Evolutionary conservation across 2,113 vertebrate species (phyloP).

Genomic region (Salvelinus sp.): DNA sequence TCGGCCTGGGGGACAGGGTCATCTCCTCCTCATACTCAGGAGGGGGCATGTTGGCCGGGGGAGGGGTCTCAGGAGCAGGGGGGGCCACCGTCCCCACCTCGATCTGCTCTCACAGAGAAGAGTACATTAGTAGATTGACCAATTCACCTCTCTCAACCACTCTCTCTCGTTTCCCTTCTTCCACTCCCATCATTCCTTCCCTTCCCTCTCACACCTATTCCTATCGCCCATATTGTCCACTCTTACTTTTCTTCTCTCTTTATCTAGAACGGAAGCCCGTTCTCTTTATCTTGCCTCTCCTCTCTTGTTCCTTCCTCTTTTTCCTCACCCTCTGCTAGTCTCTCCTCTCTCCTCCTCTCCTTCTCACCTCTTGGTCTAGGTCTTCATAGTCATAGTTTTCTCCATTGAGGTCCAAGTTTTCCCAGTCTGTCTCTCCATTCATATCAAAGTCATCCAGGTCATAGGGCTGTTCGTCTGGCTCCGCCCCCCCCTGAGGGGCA

Average conservation of each 20-base stretch:
- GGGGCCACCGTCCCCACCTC: constrained; percentile 67
- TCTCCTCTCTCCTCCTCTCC: rapidly evolving
- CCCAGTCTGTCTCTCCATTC: constrained; percentile 60
- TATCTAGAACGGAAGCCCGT: background rate
- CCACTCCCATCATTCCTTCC: background rate
- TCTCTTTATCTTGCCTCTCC: background rate
- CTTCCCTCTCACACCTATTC: background rate
- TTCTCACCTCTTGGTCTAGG: constrained; percentile 63
- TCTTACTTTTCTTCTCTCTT: background rate
- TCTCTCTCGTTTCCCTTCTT: background rate
- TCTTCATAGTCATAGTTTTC: constrained; percentile 66
- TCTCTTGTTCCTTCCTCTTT: background rate
- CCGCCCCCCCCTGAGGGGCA: constrained; percentile 34
- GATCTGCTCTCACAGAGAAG: constrained; percentile 52
- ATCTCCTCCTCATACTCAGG: constrained; percentile 28
- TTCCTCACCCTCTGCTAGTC: background rate
- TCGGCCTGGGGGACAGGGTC: constrained; percentile 17
- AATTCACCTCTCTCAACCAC: background rate
- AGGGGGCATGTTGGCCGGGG: constrained; percentile 9
- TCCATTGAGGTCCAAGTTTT: constrained; percentile 65
- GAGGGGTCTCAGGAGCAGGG: constrained; percentile 24
- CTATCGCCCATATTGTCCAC: background rate
- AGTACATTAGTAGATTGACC: no score
- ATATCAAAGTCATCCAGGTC: constrained; percentile 57
- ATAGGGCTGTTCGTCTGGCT: background rate